These are phyloP conservation scores for Phoebastria nigripes DNA, from an alignment of 2,797 vertebrate genomes.

Conservation along the genomic window DNA sequence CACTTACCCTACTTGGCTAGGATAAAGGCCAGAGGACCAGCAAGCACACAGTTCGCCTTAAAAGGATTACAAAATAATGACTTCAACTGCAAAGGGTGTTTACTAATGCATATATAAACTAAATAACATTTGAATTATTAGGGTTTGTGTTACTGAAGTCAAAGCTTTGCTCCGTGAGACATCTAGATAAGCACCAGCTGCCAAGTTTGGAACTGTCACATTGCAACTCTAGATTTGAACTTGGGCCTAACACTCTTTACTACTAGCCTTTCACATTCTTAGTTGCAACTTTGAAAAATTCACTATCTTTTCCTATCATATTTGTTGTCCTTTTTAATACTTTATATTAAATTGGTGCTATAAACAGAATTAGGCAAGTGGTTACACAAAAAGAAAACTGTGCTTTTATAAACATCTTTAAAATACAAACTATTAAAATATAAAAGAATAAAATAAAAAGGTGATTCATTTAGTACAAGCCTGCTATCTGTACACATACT, in stretches of 20 bases:
- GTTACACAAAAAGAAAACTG: neutral
- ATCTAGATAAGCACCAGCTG: neutral
- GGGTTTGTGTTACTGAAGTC: neutral
- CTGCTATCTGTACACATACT: neutral
- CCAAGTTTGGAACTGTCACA: neutral
- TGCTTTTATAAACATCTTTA: neutral
- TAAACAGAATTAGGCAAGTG: neutral
- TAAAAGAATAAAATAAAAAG: neutral
- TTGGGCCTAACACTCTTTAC: neutral
- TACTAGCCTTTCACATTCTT: neutral
- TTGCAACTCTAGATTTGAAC: neutral
- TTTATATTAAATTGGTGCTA: neutral
- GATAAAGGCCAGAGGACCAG: neutral
- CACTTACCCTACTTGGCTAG: neutral
- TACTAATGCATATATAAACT: neutral
- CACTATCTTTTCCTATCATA: neutral
- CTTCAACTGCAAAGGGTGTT: neutral
- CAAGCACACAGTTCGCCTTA: neutral
- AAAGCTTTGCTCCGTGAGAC: neutral
- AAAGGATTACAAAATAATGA: neutral
- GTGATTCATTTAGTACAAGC: neutral
- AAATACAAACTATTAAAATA: neutral
- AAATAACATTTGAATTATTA: neutral
- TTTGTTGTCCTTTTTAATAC: neutral
- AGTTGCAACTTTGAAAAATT: neutral